Percentiles rank a stretch among this genome's conserved stretches.
Evolutionary conservation across 2,888 invertebrate species (phyloP).

Genomic region (Phymatocera aterrima): DNA sequence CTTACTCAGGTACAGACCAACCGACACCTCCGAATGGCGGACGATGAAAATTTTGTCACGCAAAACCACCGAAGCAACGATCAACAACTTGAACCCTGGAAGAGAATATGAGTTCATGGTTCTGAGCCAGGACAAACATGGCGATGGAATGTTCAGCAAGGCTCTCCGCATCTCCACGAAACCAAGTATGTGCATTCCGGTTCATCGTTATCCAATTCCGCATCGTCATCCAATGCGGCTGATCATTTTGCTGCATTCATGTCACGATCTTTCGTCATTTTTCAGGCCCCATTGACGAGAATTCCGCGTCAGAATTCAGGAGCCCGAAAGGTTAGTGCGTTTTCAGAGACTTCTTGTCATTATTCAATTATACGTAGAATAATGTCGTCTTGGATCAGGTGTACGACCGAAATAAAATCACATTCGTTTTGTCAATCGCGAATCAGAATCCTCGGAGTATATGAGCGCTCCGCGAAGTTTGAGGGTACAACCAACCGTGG

Average conservation of each 20-base stretch:
- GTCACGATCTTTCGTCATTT: slow-evolving; percentile 41
- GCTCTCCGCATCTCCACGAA: slow-evolving; percentile 86
- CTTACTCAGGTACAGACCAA: slow-evolving; percentile 81
- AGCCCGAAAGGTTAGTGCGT: slow-evolving; percentile 60
- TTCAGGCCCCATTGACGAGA: slow-evolving; percentile 60
- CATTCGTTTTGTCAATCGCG: not conserved
- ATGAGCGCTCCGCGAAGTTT: slow-evolving; percentile 83
- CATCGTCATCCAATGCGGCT: no score
- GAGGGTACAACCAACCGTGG: slow-evolving; percentile 82
- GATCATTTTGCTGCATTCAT: not conserved
- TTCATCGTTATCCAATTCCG: not conserved
- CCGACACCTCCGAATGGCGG: slow-evolving; percentile 88
- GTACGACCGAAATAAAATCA: not conserved
- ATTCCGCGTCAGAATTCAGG: slow-evolving; percentile 67
- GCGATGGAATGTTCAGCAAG: slow-evolving; percentile 94
- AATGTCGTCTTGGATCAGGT: not conserved
- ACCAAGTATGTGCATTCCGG: slow-evolving; percentile 64
- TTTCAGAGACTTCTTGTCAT: not conserved
- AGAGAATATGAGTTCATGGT: slow-evolving; percentile 94
- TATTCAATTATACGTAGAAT: no score
- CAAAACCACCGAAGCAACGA: slow-evolving; percentile 86
- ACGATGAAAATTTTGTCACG: slow-evolving; percentile 86
- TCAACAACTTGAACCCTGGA: slow-evolving; percentile 85
- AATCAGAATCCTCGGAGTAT: slow-evolving; percentile 69
- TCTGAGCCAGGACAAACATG: slow-evolving; percentile 89